phyloP scores from a whole-genome alignment of 1,140 invertebrate genomes.

The Plectus sambesii region DNA sequence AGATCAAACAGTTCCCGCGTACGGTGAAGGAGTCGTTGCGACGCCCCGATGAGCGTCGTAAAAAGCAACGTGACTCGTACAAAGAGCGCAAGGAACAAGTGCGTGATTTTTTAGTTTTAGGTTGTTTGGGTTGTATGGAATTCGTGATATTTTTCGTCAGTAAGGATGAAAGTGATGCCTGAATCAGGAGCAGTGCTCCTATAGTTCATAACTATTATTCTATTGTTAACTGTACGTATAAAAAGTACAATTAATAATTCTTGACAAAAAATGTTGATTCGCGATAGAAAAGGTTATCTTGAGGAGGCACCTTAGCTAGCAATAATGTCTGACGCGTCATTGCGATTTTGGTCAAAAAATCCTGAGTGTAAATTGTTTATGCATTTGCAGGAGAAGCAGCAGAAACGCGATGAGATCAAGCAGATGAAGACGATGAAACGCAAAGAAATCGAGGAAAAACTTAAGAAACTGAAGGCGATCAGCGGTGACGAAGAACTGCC shows the following conservation, averaged over 20 bases:
- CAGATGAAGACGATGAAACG: slow-evolving; percentile 71
- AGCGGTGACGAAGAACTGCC: slow-evolving; percentile 60
- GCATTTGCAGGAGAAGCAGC: slow-evolving; percentile 59
- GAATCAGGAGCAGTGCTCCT: too few relatives aligned
- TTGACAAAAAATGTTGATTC: not conserved
- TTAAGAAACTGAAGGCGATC: slow-evolving; percentile 73
- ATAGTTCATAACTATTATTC: too few relatives aligned
- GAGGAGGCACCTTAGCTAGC: too few relatives aligned
- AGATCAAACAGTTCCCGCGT: slow-evolving; percentile 77
- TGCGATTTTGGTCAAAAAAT: too few relatives aligned
- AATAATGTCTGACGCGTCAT: too few relatives aligned
- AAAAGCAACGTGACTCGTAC: slow-evolving; percentile 62
- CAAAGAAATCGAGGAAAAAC: slow-evolving; percentile 78
- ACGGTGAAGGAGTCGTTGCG: slow-evolving; percentile 71
- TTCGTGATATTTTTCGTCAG: not conserved
- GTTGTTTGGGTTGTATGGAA: not conserved
- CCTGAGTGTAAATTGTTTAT: too few relatives aligned
- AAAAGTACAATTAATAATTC: not conserved
- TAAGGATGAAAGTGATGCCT: too few relatives aligned
- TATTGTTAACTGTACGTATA: too few relatives aligned
- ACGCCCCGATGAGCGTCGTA: slow-evolving; percentile 63
- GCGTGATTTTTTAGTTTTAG: slow-evolving; percentile 10
- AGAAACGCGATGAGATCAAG: slow-evolving; percentile 72
- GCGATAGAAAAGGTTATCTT: not conserved
- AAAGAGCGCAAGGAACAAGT: slow-evolving; percentile 59